Conservation (phyloP, 35 echinoderm and acorn worm genomes). For the Heliocidaris tuberculata region DNA sequence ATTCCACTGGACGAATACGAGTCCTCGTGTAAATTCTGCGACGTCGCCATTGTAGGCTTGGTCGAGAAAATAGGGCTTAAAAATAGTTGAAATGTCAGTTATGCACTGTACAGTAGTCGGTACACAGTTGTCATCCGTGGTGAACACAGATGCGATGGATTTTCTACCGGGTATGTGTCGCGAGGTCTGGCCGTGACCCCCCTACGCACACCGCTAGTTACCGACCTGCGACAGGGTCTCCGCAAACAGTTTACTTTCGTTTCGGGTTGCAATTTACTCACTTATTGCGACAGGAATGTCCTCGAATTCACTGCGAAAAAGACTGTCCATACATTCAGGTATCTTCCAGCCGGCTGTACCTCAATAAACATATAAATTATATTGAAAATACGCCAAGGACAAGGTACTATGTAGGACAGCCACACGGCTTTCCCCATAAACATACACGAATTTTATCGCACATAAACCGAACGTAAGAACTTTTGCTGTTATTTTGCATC, state of each 20-base stretch:
- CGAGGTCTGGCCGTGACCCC: slow-evolving; percentile 43
- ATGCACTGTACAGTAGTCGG: neutral
- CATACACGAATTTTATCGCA: slow-evolving; percentile 14
- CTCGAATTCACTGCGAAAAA: neutral
- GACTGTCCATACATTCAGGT: neutral
- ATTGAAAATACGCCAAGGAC: neutral
- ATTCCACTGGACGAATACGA: slow-evolving; percentile 37
- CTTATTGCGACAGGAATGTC: neutral
- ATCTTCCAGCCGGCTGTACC: neutral
- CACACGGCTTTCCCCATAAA: slow-evolving; percentile 21
- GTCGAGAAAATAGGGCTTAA: slow-evolving; percentile 20
- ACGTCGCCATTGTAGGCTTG: slow-evolving; percentile 41
- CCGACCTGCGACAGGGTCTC: slow-evolving; percentile 39
- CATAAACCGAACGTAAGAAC: slow-evolving; percentile 32
- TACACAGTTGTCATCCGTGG: slow-evolving; percentile 36
- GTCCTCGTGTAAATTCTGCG: slow-evolving; percentile 49
- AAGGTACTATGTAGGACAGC: slow-evolving; percentile 7
- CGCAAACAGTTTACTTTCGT: slow-evolving; percentile 28
- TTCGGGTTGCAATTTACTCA: neutral
- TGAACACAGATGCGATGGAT: slow-evolving; percentile 28
- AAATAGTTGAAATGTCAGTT: slow-evolving; percentile 17
- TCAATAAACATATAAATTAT: slow-evolving; percentile 18
- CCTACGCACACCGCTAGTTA: slow-evolving; percentile 44
- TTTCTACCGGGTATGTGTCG: slow-evolving; percentile 16
- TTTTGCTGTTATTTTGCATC: slow-evolving; percentile 36